Percentiles rank a stretch among this genome's conserved stretches.
Conservation (phyloP, 2,113 vertebrate species). For the Xenopus laevis region DNA sequence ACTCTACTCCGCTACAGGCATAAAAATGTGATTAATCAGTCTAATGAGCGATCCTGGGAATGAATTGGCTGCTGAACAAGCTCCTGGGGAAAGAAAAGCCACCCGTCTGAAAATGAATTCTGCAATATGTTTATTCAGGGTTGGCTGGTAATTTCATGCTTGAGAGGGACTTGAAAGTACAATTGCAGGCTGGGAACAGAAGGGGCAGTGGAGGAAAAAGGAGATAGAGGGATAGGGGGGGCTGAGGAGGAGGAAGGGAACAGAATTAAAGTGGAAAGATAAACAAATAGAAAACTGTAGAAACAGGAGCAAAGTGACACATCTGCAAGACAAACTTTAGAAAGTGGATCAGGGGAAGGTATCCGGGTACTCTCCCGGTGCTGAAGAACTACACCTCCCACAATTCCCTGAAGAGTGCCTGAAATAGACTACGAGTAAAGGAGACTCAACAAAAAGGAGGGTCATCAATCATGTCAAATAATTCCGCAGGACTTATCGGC, state of each 20-base stretch:
- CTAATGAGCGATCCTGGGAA: background rate
- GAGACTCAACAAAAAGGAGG: too few relatives aligned
- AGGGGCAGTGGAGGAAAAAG: slow-evolving; percentile 26
- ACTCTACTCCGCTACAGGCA: too few relatives aligned
- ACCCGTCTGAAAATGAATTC: slow-evolving; percentile 11
- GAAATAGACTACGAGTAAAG: too few relatives aligned
- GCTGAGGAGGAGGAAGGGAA: background rate
- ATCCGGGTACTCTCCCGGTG: too few relatives aligned
- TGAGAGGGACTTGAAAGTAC: slow-evolving; percentile 10
- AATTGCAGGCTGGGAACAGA: background rate
- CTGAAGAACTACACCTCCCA: too few relatives aligned
- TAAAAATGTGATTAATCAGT: background rate
- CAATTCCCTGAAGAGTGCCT: too few relatives aligned
- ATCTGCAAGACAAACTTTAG: too few relatives aligned
- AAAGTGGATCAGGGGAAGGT: too few relatives aligned
- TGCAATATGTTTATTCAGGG: slow-evolving; percentile 33
- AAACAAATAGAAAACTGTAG: background rate
- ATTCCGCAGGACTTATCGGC: too few relatives aligned
- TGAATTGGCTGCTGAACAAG: background rate
- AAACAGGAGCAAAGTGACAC: background rate
- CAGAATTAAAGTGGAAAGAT: background rate
- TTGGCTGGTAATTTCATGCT: slow-evolving; percentile 31
- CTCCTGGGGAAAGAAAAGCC: background rate
- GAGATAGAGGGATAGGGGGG: background rate
- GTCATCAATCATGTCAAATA: too few relatives aligned